A percentile compares a stretch with the other conserved stretches of the same genome.
These are phyloP conservation scores for Lampropteryx suffumata DNA, from an alignment of 2,888 invertebrate species.

Conservation along the genomic window DNA sequence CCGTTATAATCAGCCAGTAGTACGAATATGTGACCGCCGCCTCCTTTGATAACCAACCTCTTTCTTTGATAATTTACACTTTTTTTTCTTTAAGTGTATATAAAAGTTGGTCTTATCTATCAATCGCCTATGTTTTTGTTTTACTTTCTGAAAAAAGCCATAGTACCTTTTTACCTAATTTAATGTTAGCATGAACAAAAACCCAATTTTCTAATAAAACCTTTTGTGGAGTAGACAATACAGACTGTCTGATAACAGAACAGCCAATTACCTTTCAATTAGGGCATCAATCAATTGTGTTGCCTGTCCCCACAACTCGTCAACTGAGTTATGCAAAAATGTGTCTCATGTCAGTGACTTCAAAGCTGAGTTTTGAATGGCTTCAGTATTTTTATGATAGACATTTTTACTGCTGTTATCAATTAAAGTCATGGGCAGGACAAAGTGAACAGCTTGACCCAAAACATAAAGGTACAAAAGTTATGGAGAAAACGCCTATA, in stretches of 20 bases:
- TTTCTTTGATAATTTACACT: too few species aligned
- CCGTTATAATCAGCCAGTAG: constrained; percentile 70
- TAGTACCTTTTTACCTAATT: too few species aligned
- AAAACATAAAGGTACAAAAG: too few species aligned
- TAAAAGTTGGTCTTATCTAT: too few species aligned
- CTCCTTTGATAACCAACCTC: constrained; percentile 70
- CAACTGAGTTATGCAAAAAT: neutral
- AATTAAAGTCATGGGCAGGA: constrained; percentile 5
- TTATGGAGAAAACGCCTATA: too few species aligned
- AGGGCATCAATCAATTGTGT: constrained; percentile 34
- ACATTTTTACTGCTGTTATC: constrained; percentile 6
- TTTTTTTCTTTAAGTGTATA: constrained; percentile 68
- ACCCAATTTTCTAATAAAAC: too few species aligned
- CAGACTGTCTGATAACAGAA: too few species aligned
- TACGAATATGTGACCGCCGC: constrained; percentile 74
- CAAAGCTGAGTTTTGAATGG: neutral
- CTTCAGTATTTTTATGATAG: neutral
- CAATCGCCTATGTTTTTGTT: too few species aligned
- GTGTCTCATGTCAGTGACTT: neutral
- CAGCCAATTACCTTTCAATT: constrained; percentile 28
- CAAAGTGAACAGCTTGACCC: too few species aligned
- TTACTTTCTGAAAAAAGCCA: too few species aligned
- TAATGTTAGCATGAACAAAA: too few species aligned
- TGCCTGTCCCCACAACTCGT: constrained; percentile 18
- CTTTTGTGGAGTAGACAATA: too few species aligned